Evolutionary conservation across 1,140 invertebrate species (phyloP).

Genomic region (Drosophila nasuta): DNA sequence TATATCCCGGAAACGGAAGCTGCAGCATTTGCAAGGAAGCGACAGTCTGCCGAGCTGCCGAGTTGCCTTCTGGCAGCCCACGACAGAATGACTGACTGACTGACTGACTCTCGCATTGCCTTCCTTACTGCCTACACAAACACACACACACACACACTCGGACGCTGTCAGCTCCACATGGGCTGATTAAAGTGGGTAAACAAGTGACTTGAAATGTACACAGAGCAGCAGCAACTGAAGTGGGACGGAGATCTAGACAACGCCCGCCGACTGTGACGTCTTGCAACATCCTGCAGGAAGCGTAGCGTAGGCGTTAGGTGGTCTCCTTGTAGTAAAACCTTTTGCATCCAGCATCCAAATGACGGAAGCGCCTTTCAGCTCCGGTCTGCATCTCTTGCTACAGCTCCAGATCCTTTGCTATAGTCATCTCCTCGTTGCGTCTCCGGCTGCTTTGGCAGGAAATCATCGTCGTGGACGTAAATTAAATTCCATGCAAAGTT

Average conservation of each 20-base stretch:
- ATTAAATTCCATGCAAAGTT: slow-evolving; percentile 84
- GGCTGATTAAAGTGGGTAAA: slow-evolving; percentile 80
- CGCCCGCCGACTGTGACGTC: slow-evolving; percentile 42
- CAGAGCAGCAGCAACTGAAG: slow-evolving; percentile 2
- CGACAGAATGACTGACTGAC: slow-evolving; percentile 29
- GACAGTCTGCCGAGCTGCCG: slow-evolving; percentile 51
- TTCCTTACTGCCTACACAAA: not conserved
- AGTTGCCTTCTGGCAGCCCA: slow-evolving; percentile 14
- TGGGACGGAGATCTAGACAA: not conserved
- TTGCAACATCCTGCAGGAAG: slow-evolving; percentile 77
- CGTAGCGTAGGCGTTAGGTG: slow-evolving; percentile 59
- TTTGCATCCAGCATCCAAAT: slow-evolving; percentile 75
- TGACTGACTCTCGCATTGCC: slow-evolving; percentile 25
- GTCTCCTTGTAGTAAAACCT: slow-evolving; percentile 50
- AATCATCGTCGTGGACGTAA: slow-evolving; percentile 83
- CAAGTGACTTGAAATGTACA: slow-evolving; percentile 68
- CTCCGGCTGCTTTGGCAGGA: slow-evolving; percentile 53
- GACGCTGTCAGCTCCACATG: slow-evolving; percentile 19
- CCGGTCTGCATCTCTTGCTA: not conserved
- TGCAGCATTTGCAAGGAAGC: slow-evolving; percentile 85
- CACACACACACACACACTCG: slow-evolving; percentile 5
- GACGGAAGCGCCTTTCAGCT: slow-evolving; percentile 74
- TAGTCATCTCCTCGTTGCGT: not conserved
- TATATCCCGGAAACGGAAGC: slow-evolving; percentile 85
- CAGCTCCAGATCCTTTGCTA: not conserved